These are phyloP conservation scores for Caenorhabditis sp. DNA, from an alignment of 2,888 invertebrate genomes.

Conservation along the genomic window DNA sequence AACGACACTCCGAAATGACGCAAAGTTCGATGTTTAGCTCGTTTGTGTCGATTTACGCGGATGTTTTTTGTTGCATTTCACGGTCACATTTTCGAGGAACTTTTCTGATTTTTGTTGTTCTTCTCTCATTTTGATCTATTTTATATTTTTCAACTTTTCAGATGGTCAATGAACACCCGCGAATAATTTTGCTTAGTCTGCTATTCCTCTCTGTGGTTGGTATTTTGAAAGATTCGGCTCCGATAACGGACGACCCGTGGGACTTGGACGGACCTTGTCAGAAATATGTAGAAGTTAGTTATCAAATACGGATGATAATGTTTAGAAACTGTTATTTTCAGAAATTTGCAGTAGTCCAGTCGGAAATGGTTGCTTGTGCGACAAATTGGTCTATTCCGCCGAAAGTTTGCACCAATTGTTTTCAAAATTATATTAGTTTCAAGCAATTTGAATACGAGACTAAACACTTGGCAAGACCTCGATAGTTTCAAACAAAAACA, in stretches of 20 bases:
- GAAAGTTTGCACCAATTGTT: slow-evolving; percentile 82
- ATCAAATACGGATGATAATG: no score
- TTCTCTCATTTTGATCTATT: slow-evolving; percentile 8
- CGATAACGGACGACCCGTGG: slow-evolving; percentile 71
- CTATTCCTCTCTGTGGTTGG: slow-evolving; percentile 9
- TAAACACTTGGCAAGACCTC: slow-evolving; percentile 71
- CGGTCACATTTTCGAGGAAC: neutral
- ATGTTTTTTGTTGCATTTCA: slow-evolving; percentile 4
- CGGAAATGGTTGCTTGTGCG: slow-evolving; percentile 78
- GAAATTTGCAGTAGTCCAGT: slow-evolving; percentile 69
- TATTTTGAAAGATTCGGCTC: slow-evolving; percentile 29
- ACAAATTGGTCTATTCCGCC: slow-evolving; percentile 81
- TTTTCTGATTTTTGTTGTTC: neutral
- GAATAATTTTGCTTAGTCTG: slow-evolving; percentile 10
- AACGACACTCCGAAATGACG: slow-evolving; percentile 50
- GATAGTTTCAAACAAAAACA: neutral
- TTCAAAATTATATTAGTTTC: slow-evolving; percentile 77
- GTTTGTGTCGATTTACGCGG: slow-evolving; percentile 26
- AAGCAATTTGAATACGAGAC: slow-evolving; percentile 79
- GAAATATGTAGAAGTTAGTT: slow-evolving; percentile 76
- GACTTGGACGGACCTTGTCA: slow-evolving; percentile 80
- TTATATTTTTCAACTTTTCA: slow-evolving; percentile 8
- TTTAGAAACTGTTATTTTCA: slow-evolving; percentile 74
- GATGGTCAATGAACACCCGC: slow-evolving; percentile 7
- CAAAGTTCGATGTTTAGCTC: slow-evolving; percentile 28